Percentiles rank a stretch among this genome's conserved stretches.
phyloP scores from a whole-genome alignment of 2,888 invertebrate species.

The Entomobrya multifasciata region DNA sequence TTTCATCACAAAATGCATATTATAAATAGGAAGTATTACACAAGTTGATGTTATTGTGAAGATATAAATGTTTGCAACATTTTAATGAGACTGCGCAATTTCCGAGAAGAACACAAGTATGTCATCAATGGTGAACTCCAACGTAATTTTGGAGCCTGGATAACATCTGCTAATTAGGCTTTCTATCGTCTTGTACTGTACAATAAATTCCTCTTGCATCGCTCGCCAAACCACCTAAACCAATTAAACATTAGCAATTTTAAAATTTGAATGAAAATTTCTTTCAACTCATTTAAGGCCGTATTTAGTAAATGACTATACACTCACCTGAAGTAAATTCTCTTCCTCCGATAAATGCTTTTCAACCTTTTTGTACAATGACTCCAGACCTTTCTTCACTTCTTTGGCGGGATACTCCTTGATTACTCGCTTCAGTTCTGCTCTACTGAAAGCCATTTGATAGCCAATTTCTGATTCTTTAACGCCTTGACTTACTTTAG shows the following conservation, averaged over 20 bases:
- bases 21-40: background rate
- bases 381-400: slow-evolving; percentile 95
- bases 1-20: too few relatives aligned
- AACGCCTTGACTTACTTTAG: slow-evolving; percentile 95
- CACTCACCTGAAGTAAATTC: slow-evolving; percentile 92
- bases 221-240: slow-evolving; percentile 97
- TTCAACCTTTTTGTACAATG: slow-evolving; percentile 96
- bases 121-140: slow-evolving; percentile 97
- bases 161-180: slow-evolving; percentile 97
- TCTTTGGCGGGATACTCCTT: slow-evolving; percentile 95
- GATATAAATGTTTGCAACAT: slow-evolving; percentile 77
- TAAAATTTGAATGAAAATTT: background rate
- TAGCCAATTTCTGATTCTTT: slow-evolving; percentile 98
- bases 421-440: slow-evolving; percentile 96
- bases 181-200: slow-evolving; percentile 96
- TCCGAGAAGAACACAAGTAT: slow-evolving; percentile 98
- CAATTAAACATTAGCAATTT: background rate
- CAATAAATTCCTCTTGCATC: slow-evolving; percentile 99
- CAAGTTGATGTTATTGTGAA: background rate
- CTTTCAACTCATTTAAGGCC: background rate
- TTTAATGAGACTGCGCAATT: slow-evolving; percentile 95
- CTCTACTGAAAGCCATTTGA: slow-evolving; percentile 98
- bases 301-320: too few relatives aligned
- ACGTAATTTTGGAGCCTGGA: slow-evolving; percentile 94
- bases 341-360: slow-evolving; percentile 98